phyloP scores from a whole-genome alignment of 2,797 vertebrate genomes.

The Myioborus melanocephalus region DNA sequence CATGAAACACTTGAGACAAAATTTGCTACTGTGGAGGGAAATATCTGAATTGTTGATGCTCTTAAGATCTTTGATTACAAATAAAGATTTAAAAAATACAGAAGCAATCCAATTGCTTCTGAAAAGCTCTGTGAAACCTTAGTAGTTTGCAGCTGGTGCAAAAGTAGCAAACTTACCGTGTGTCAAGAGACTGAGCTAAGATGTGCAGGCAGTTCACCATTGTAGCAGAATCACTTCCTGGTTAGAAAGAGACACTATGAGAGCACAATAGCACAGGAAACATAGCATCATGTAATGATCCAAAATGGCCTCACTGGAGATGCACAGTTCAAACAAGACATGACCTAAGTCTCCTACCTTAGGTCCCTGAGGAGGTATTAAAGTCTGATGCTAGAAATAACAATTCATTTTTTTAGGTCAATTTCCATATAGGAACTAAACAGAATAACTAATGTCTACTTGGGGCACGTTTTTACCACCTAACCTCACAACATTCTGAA shows the following conservation, averaged over 20 bases:
- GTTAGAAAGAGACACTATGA: not conserved
- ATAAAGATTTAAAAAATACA: not conserved
- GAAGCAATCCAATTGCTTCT: not conserved
- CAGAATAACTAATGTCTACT: not conserved
- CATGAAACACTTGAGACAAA: not conserved
- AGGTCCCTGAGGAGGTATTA: not conserved
- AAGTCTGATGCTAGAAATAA: not conserved
- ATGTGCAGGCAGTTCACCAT: slow-evolving; percentile 99
- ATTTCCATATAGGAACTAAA: not conserved
- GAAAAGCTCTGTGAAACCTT: not conserved
- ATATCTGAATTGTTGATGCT: not conserved
- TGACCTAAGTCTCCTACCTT: not conserved
- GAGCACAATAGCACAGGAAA: not conserved
- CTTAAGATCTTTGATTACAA: not conserved
- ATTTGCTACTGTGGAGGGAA: not conserved
- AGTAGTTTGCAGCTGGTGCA: not conserved
- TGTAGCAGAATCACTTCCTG: slow-evolving; percentile 92
- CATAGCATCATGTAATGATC: not conserved
- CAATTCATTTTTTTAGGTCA: not conserved
- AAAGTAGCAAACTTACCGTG: slow-evolving; percentile 80
- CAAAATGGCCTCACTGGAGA: not conserved
- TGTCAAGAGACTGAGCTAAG: slow-evolving; percentile 96
- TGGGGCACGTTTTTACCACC: not conserved
- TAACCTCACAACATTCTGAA: not conserved
- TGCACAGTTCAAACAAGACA: not conserved